phyloP scores from a whole-genome alignment of 2,113 vertebrate species.

The Petromus typicus region DNA sequence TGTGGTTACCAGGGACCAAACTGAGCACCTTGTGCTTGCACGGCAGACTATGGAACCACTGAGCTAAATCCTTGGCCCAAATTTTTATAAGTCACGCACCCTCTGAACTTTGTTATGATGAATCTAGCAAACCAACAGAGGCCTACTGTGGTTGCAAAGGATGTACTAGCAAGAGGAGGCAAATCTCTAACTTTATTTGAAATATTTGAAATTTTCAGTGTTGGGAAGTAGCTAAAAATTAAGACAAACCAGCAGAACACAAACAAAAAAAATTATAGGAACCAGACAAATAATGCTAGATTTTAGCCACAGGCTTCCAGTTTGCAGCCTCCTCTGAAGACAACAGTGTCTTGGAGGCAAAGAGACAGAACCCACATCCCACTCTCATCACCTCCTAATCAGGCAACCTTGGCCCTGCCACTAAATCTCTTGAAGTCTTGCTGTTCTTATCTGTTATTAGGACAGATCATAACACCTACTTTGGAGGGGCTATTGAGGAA shows the following conservation, averaged over 20 bases:
- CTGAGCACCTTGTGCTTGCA: too few relatives aligned
- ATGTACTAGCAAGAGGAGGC: not conserved
- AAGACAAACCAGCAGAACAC: not conserved
- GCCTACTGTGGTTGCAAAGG: not conserved
- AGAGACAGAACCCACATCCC: not conserved
- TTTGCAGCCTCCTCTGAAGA: not conserved
- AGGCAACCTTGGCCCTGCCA: not conserved
- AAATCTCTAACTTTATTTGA: not conserved
- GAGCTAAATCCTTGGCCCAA: too few relatives aligned
- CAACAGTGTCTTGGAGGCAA: not conserved
- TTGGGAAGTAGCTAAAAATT: not conserved
- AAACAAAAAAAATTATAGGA: not conserved
- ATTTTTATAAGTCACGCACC: not conserved
- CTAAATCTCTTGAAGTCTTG: not conserved
- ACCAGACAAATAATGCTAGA: not conserved
- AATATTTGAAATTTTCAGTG: not conserved
- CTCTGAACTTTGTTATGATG: not conserved
- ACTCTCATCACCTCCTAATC: not conserved
- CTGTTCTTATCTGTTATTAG: not conserved
- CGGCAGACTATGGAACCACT: too few relatives aligned
- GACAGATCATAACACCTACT: not conserved
- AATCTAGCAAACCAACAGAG: not conserved
- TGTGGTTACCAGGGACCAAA: too few relatives aligned
- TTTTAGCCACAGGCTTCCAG: not conserved
- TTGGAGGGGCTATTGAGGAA: not conserved